These are phyloP conservation scores for Drosophila ustulata DNA, from an alignment of 2,888 invertebrate species.

Conservation along the genomic window DNA sequence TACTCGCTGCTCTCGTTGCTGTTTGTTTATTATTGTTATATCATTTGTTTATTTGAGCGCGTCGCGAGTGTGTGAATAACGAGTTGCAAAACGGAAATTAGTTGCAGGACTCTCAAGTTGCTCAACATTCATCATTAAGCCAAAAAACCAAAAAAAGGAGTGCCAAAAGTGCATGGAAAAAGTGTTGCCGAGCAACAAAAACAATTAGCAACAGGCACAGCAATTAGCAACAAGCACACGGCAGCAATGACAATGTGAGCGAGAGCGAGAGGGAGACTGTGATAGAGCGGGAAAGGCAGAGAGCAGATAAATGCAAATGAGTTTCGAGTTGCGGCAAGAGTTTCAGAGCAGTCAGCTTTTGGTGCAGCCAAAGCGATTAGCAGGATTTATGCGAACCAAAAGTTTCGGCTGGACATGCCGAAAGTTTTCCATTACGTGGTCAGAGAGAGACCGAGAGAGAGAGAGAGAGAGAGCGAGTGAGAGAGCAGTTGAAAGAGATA, in stretches of 20 bases:
- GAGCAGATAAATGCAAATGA: slow-evolving; percentile 78
- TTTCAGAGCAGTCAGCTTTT: slow-evolving; percentile 70
- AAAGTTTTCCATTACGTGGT: slow-evolving; percentile 68
- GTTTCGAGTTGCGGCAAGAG: slow-evolving; percentile 51
- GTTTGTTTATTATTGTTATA: slow-evolving; percentile 66
- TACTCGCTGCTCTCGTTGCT: slow-evolving; percentile 11
- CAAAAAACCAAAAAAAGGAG: slow-evolving; percentile 45
- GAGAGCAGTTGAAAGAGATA: slow-evolving; percentile 34
- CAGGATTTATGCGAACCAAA: slow-evolving; percentile 70
- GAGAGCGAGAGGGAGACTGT: slow-evolving; percentile 3
- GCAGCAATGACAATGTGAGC: background rate
- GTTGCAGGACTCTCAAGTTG: slow-evolving; percentile 59
- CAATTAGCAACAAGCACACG: slow-evolving; percentile 59
- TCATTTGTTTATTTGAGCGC: slow-evolving; percentile 63
- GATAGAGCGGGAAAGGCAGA: slow-evolving; percentile 33
- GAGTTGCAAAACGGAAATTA: slow-evolving; percentile 75
- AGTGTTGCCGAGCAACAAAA: slow-evolving; percentile 66
- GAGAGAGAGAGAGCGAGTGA: slow-evolving; percentile 6
- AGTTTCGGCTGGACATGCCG: slow-evolving; percentile 48
- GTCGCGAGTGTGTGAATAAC: slow-evolving; percentile 50
- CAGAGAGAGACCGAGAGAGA: slow-evolving; percentile 25
- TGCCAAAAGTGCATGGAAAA: slow-evolving; percentile 44
- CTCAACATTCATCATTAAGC: slow-evolving; percentile 57
- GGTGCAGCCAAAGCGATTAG: slow-evolving; percentile 68
- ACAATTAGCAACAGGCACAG: slow-evolving; percentile 77